A percentile compares a stretch with the other conserved stretches of the same genome.
Conservation (phyloP, 2,888 invertebrate species). For the Cataglyphis albicans region DNA sequence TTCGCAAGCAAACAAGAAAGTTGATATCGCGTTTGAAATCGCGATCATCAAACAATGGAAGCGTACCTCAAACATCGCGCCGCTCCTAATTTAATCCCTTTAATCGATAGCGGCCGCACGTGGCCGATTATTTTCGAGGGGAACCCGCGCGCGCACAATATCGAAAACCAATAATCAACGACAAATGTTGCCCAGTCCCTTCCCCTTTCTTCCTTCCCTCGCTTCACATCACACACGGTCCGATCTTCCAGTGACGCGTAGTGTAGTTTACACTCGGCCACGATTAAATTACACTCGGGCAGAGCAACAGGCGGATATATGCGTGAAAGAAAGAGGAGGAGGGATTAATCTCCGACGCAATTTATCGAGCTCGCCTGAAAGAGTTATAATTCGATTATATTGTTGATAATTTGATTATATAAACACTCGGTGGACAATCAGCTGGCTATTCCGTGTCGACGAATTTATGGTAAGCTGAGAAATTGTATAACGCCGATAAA, state of each 20-base stretch:
- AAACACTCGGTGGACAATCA: conserved; percentile 35
- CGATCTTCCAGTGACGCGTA: conserved; percentile 43
- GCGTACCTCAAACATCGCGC: neutral
- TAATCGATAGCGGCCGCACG: conserved; percentile 43
- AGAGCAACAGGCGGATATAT: conserved; percentile 49
- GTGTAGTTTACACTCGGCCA: conserved; percentile 50
- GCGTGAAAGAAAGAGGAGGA: neutral
- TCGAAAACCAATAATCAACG: conserved; percentile 56
- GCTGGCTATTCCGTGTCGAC: conserved; percentile 8
- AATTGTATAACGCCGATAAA: conserved; percentile 24
- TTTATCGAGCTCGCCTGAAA: conserved; percentile 45
- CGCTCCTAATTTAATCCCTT: conserved; percentile 45
- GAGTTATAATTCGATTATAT: conserved; percentile 36
- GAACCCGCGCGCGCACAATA: conserved; percentile 43
- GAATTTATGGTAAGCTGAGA: conserved; percentile 33
- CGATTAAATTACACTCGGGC: conserved; percentile 49
- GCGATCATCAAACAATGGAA: conserved; percentile 13
- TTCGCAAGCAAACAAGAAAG: neutral
- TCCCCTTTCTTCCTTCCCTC: neutral
- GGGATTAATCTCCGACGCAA: conserved; percentile 55
- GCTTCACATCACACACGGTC: neutral
- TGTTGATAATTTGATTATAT: conserved; percentile 48
- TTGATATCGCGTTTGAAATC: conserved; percentile 8
- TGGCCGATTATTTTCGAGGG: conserved; percentile 46
- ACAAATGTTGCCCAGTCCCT: conserved; percentile 40